Conservation (phyloP, 1,140 invertebrate genomes). For the Saccostrea echinata region DNA sequence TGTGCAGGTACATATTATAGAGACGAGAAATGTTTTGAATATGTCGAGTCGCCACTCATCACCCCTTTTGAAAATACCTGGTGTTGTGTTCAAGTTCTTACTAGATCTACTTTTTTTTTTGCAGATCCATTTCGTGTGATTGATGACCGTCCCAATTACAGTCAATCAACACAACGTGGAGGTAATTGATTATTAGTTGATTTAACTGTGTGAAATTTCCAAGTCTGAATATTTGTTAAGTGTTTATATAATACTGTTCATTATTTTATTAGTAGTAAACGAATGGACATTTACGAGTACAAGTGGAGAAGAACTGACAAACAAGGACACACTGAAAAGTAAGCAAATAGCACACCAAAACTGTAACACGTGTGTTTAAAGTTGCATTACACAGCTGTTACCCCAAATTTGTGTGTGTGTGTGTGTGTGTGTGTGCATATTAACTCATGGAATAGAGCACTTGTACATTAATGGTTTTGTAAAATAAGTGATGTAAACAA, state of each 20-base stretch:
- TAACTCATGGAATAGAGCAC: background rate
- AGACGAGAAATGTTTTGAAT: background rate
- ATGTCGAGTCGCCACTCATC: background rate
- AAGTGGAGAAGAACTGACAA: background rate
- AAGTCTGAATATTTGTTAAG: background rate
- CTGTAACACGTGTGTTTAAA: no score
- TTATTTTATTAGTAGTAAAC: slow-evolving; percentile 15
- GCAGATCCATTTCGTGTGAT: background rate
- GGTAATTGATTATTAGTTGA: slow-evolving; percentile 16
- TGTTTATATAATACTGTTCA: slow-evolving; percentile 8
- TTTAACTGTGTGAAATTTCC: background rate
- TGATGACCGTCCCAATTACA: background rate
- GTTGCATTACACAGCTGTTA: no score
- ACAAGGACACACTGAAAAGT: background rate
- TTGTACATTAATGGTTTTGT: no score
- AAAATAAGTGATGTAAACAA: no score
- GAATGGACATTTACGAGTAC: background rate
- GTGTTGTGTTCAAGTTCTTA: background rate
- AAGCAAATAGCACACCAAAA: background rate
- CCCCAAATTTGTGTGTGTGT: no score
- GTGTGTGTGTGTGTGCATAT: background rate
- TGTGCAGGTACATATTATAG: background rate
- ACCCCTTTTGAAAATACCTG: background rate
- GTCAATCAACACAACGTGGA: slow-evolving; percentile 10
- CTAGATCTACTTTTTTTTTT: background rate